Evolutionary conservation across 2,888 invertebrate species (phyloP), one percentile per base, ranked within the genome.

Genomic region (Megamerina dolium): DNA sequence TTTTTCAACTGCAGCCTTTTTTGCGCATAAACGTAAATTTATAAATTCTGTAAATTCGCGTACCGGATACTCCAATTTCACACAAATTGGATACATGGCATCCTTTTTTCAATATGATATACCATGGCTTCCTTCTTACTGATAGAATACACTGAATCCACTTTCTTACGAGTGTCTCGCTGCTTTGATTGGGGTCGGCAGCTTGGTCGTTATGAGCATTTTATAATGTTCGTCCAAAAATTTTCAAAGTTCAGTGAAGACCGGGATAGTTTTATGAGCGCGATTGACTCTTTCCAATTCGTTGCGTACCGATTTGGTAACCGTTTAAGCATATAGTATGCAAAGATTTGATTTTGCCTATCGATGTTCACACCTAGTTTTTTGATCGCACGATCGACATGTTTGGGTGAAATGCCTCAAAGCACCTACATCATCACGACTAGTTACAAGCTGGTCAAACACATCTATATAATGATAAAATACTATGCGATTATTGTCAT

Each of bases 391-490:
- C 9, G 45, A 17, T 6, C 46, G 34, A 34, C 42, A 42, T 19
- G 41, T 46, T 38, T 46, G 35, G 14, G 46, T 38, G 18, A 46
- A 46, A 13, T 33, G 46, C 35, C 36, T 37, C 17, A 43, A 31
- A 16, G 43, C 38, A 18, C 31, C 19, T n/a, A 39, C 18, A 35
- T 46, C 41, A 17, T 33, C 46, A 5, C 35, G 30, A 13, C n/a
- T n/a, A n/a, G n/a, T n/a, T n/a, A n/a, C n/a, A n/a, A n/a, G n/a
- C n/a, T n/a, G n/a, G n/a, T 44, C 39, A 12, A 44, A 38, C 14
- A 33, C 39, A 31, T 39, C 23, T 31, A 44, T 44, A 20, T 37
- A n/a, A n/a, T n/a, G n/a, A n/a, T n/a, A 40, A 19, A 43, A 47
- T n/a, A 47, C 30, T 16, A 43, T 23, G 1, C 43, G 39, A 8